Percentiles rank a stretch among this genome's conserved stretches.
Conservation (phyloP, 1,140 invertebrate genomes). For the Brachystomella parvula region DNA sequence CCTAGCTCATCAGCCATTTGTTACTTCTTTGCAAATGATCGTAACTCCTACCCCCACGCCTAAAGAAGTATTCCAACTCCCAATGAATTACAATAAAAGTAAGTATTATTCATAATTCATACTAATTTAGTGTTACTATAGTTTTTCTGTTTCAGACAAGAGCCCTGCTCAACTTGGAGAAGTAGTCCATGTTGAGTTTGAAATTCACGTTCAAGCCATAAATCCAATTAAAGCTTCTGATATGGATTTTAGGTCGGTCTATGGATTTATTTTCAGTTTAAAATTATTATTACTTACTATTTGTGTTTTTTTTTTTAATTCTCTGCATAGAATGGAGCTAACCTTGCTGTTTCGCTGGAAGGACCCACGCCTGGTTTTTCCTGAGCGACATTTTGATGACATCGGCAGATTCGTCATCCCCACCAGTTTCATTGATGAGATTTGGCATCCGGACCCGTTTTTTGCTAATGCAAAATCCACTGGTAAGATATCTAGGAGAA, state of each 20-base stretch:
- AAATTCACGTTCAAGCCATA: conserved; percentile 70
- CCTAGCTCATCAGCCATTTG: no score
- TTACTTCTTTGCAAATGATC: no score
- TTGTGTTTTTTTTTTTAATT: not conserved
- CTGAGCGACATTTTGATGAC: conserved; percentile 64
- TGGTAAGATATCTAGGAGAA: no score
- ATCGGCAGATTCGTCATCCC: conserved; percentile 68
- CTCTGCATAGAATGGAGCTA: conserved; percentile 63
- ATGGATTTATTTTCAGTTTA: conserved; percentile 29
- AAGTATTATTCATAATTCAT: no score
- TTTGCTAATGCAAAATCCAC: conserved; percentile 76
- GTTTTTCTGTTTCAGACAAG: conserved; percentile 6
- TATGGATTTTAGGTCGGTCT: conserved; percentile 67
- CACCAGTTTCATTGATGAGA: conserved; percentile 66
- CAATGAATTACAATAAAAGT: no score
- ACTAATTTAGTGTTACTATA: no score
- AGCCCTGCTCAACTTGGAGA: conserved; percentile 42
- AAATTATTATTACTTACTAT: not conserved
- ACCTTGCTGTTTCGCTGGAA: conserved; percentile 72
- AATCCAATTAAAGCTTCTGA: conserved; percentile 78
- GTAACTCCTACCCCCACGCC: no score
- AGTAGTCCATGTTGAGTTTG: conserved; percentile 64
- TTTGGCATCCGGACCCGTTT: conserved; percentile 80
- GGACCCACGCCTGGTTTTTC: conserved; percentile 62
- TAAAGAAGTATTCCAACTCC: not conserved